Conservation (phyloP, 2,888 invertebrate genomes). For the Busseola fusca region DNA sequence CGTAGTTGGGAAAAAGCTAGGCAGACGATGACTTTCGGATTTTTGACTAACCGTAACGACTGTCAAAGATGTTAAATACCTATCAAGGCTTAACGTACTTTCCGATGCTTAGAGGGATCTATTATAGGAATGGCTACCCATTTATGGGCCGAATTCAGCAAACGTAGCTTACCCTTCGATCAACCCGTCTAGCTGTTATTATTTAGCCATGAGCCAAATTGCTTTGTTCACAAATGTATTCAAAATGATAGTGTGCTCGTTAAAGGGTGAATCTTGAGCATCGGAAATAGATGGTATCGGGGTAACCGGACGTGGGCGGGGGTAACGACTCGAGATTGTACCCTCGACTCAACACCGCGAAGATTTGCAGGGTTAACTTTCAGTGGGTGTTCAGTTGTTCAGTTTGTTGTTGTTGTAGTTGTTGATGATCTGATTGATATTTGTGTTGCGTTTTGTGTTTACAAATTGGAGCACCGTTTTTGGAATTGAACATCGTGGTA, state of each 20-base stretch:
- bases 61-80: background rate
- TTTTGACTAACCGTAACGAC: background rate
- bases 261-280: constrained; percentile 68
- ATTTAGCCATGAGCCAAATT: constrained; percentile 4
- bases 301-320: constrained; percentile 72
- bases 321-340: constrained; percentile 77
- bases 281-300: constrained; percentile 73
- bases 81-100: no score
- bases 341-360: constrained; percentile 58
- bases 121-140: background rate
- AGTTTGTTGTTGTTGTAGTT: constrained; percentile 35
- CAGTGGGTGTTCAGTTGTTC: constrained; percentile 46
- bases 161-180: background rate
- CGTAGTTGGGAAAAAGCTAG: no score
- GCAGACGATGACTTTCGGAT: background rate
- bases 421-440: constrained; percentile 38
- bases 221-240: constrained; percentile 68
- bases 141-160: background rate
- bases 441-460: constrained; percentile 22
- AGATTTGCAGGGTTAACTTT: constrained; percentile 64
- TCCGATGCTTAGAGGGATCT: background rate
- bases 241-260: constrained; percentile 74
- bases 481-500: constrained; percentile 8
- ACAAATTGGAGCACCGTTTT: background rate
- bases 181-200: background rate